These are phyloP conservation scores for Echinometra lucunter DNA, from an alignment of 53 echinoderm and acorn worm species.

Conservation along the genomic window DNA sequence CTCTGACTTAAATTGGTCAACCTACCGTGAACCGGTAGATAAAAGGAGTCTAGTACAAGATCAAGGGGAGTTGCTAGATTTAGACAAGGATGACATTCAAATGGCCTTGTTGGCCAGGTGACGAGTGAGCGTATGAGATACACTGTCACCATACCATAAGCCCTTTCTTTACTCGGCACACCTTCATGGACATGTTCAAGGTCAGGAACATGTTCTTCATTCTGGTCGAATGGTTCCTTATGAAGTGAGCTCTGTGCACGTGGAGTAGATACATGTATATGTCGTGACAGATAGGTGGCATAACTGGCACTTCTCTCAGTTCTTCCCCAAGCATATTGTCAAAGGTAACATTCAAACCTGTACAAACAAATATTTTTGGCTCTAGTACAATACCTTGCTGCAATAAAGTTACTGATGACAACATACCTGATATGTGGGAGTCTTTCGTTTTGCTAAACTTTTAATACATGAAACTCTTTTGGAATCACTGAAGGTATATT, in stretches of 20 bases:
- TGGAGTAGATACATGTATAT: too few species aligned
- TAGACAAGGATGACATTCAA: conserved; percentile 28
- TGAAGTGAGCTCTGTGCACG: not conserved
- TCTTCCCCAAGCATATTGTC: too few species aligned
- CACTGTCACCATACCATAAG: conserved; percentile 33
- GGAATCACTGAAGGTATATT: too few species aligned
- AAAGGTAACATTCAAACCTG: not conserved
- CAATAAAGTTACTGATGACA: not conserved
- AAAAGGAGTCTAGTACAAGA: conserved; percentile 26
- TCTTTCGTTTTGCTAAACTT: too few species aligned
- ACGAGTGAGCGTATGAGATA: conserved; percentile 26
- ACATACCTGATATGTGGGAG: not conserved
- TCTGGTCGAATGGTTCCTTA: not conserved
- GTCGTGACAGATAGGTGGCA: not conserved
- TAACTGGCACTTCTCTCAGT: not conserved
- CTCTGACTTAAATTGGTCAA: not conserved
- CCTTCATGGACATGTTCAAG: conserved; percentile 18
- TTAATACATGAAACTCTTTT: too few species aligned
- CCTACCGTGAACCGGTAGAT: not conserved
- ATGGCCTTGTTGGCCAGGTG: conserved; percentile 28
- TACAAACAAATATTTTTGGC: too few species aligned
- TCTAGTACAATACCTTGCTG: not conserved
- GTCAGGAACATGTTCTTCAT: conserved; percentile 8
- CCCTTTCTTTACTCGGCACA: not conserved
- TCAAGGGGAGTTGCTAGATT: conserved; percentile 50